phyloP scores from a whole-genome alignment of 2,797 vertebrate species.

The Eutrigla gurnardus region DNA sequence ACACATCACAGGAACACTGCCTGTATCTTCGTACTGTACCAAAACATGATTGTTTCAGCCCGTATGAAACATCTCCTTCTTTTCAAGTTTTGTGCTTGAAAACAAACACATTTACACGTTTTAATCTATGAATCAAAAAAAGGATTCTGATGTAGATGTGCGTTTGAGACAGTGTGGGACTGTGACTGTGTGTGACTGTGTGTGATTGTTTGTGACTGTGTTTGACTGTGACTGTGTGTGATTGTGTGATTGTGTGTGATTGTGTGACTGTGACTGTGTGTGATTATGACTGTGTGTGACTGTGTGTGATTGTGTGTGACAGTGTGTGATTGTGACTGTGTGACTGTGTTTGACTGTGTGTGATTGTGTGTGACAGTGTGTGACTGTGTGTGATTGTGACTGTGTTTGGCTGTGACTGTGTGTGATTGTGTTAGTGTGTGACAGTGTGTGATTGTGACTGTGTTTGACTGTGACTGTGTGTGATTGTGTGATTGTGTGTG shows the following conservation, averaged over 20 bases:
- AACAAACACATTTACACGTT: neutral
- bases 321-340: too few relatives aligned
- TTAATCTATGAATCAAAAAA: constrained; percentile 10
- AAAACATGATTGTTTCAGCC: constrained; percentile 1
- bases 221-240: too few relatives aligned
- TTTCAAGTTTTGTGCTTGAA: neutral
- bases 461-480: constrained; percentile 24
- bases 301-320: too few relatives aligned
- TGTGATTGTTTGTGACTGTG: neutral
- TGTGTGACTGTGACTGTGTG: too few relatives aligned
- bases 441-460: constrained; percentile 19
- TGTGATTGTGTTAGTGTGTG: constrained; percentile 10
- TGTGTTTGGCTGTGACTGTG: constrained; percentile 20
- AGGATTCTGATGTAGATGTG: constrained; percentile 31
- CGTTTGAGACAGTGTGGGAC: constrained; percentile 24
- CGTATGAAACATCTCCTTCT: neutral
- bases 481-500: neutral
- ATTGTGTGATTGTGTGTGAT: too few relatives aligned
- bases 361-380: constrained; percentile 24
- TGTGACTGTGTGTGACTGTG: constrained; percentile 15
- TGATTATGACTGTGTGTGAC: too few relatives aligned
- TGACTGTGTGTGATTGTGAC: neutral
- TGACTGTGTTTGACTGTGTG: too few relatives aligned
- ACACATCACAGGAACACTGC: constrained; percentile 1
- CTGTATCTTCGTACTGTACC: neutral